Evolutionary conservation across 2,113 vertebrate species (phyloP), one percentile per base, ranked within the genome.

Genomic region (Numenius arquata): DNA sequence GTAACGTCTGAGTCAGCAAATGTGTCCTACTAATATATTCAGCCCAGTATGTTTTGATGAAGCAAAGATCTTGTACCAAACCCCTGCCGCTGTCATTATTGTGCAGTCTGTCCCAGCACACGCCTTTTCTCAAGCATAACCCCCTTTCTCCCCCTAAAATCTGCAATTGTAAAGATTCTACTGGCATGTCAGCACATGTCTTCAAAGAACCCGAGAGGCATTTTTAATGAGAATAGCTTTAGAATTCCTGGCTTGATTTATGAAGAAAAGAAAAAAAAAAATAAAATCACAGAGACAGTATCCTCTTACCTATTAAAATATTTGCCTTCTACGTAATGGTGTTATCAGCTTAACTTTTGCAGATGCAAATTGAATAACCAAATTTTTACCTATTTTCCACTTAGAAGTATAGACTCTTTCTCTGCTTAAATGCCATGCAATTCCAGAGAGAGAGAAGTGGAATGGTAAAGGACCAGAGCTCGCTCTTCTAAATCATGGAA

Each of bases 241-340:
- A 40, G 50, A 85, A 95, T 89, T 81, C 53, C 86, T 93, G n/a
- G 6, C 14, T 79, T 95, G 89, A 96, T 97, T 95, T 92, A 91
- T 73, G 77, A 94, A 74, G 45, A 53, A 77, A 86, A 93, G 25
- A 15, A 55, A 55, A 72, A 68, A 48, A 58, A 56, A 48, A 27
- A 29, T 21, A 34, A 34, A 52, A 30, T 11, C 38, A 47, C n/a
- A 50, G 86, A 56, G 66, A 62, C 19, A 56, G 67, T 81, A 65
- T 89, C 34, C 8, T 87, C 48, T 53, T 91, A 48, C 14, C 15
- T 85, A 4, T 85, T 66, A 76, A 84, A 92, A 16, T 30, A 45
- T 87, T 91, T 87, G 9, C 30, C n/a, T 88, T 89, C 14, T n/a
- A 27, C 22, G 70, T 95, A 32, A 30, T 81, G 45, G 45, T 62